A percentile compares a stretch with the other conserved stretches of the same genome.
Conservation (phyloP, 2,113 vertebrate species). For the Brachypodius melanocephalos region DNA sequence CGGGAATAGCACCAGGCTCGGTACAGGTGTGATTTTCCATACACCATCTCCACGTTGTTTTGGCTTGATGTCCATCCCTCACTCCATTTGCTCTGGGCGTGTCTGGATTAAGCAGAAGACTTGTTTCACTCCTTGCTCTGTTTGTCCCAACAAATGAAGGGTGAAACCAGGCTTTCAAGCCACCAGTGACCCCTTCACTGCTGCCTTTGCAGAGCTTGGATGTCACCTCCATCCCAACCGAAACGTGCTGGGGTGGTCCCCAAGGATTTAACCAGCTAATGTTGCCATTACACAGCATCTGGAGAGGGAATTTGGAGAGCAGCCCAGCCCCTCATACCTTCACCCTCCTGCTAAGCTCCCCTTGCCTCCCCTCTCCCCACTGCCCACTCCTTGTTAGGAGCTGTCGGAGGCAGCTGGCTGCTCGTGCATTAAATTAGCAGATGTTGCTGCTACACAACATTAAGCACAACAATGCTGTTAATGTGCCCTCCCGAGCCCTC, state of each 20-base stretch:
- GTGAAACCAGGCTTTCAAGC: background rate
- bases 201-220: background rate
- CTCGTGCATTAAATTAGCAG: slow-evolving; percentile 73
- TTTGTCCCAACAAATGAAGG: background rate
- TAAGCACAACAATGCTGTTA: slow-evolving; percentile 63
- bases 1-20: accelerated
- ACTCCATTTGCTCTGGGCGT: background rate
- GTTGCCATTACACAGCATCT: background rate
- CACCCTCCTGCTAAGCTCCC: background rate
- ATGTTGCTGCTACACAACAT: slow-evolving; percentile 64
- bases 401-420: slow-evolving; percentile 57
- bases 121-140: background rate
- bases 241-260: accelerated
- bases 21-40: background rate
- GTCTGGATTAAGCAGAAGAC: background rate
- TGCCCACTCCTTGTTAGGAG: slow-evolving; percentile 56
- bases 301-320: background rate
- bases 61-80: background rate
- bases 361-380: background rate
- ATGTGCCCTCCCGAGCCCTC: slow-evolving; percentile 62
- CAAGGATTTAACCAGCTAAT: background rate
- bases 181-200: background rate
- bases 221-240: background rate
- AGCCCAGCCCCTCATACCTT: background rate
- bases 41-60: background rate